phyloP scores from a whole-genome alignment of 2,113 vertebrate genomes.

The Lathamus discolor region DNA sequence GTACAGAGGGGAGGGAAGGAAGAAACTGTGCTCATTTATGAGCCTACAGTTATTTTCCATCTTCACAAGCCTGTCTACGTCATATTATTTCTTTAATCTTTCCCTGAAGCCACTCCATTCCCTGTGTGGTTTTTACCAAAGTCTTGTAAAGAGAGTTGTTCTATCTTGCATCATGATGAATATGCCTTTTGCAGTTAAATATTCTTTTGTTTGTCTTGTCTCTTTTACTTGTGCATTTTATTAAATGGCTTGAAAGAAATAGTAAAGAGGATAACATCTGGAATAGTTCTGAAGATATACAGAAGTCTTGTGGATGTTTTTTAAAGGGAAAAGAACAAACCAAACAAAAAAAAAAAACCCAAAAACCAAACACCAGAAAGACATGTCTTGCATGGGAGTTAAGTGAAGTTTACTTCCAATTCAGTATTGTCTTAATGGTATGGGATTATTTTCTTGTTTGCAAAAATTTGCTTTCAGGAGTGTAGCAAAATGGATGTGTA shows the following conservation, averaged over 20 bases:
- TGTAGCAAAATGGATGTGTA: background rate
- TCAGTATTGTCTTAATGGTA: background rate
- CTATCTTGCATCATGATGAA: background rate
- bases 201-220: background rate
- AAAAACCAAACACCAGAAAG: background rate
- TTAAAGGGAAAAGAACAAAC: background rate
- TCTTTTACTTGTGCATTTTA: background rate
- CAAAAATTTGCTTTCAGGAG: background rate
- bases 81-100: background rate
- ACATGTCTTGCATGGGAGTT: background rate
- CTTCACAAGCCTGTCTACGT: background rate
- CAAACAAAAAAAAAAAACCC: accelerated
- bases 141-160: background rate
- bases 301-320: background rate
- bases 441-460: background rate
- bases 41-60: background rate
- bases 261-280: background rate
- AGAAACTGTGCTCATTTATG: background rate
- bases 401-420: background rate
- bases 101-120: background rate
- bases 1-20: background rate
- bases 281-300: background rate
- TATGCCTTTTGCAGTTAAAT: background rate
- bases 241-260: background rate
- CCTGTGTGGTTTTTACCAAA: background rate